Base-by-base conservation (phyloP, 37 sponge, comb jelly and placozoan genomes). In the Chondrosia reniformis region DNA sequence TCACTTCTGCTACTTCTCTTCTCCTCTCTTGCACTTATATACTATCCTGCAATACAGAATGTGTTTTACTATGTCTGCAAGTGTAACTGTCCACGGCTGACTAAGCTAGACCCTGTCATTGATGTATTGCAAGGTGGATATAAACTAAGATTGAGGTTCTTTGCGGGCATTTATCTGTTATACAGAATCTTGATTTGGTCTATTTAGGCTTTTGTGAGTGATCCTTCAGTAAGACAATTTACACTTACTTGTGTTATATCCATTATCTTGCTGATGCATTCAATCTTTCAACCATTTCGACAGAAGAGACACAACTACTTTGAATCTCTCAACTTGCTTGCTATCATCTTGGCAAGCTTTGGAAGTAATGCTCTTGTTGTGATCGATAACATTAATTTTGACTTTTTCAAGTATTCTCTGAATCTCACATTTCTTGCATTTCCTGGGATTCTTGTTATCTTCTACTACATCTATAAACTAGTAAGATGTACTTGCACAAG, bases 111-210 rank as follows among this genome's bases (percentile, higher is more conserved):
- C 4, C 72, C 72, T 43, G n/a, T 69, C n/a, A 42, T 69, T 69
- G 72, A 69, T 40, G 42, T 69, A 24, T 69, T 69, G 39, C 72
- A 69, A 39, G 38, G 40, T 12, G 72, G 39, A 2, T 69, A 69
- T 44, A 69, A 69, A 39, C 72, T 44, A 36, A 38, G 24, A 3
- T 7, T 69, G 72, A 41, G 36, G 1, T 69, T 69, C 36, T 69
- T 69, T 34, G 36, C 72, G 0, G 41, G 72, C 5, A 21, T 69
- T 21, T 40, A 69, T 24, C 44, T 69, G 4, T 34, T 69, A 25
- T 69, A 69, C 24, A 36, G 72, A 13, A 13, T 69, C 3, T 41
- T 13, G 1, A 19, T 69, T 13, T 69, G 72, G 72, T 34, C 37
- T 8, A 44, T 44, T 22, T 41, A 21, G 5, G 15, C 72, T 2